These are phyloP conservation scores for Leucoma salicis DNA, from an alignment of 2,888 invertebrate species.

Conservation along the genomic window DNA sequence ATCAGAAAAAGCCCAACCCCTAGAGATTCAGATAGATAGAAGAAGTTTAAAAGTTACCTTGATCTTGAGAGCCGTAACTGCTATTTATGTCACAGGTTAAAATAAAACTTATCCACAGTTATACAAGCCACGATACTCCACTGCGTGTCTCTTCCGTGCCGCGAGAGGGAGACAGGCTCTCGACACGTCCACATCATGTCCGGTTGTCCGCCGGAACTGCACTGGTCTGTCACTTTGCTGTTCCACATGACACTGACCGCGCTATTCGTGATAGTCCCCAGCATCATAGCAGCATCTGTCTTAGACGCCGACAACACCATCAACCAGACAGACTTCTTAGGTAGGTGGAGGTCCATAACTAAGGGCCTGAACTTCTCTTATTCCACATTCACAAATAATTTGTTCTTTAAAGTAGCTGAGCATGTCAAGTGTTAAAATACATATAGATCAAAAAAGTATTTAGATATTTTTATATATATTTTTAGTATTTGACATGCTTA, in stretches of 20 bases:
- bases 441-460: no score
- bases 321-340: constrained; percentile 36
- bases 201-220: constrained; percentile 81
- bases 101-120: constrained; percentile 40
- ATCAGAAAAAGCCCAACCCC: no score
- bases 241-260: constrained; percentile 75
- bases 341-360: constrained; percentile 38
- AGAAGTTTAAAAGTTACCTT: no score
- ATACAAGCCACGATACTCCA: constrained; percentile 69
- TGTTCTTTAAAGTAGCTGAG: no score
- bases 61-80: no score
- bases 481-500: no score
- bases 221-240: constrained; percentile 84
- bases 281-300: constrained; percentile 22
- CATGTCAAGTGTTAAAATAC: no score
- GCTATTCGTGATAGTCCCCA: constrained; percentile 38
- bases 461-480: no score
- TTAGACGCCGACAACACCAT: constrained; percentile 47
- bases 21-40: no score
- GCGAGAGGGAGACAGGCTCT: constrained; percentile 83
- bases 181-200: constrained; percentile 86
- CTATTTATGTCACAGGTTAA: no score
- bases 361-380: no score
- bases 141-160: constrained; percentile 83
- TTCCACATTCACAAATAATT: no score